Conservation (phyloP, 2,888 invertebrate species). For the Zonitis immaculata region DNA sequence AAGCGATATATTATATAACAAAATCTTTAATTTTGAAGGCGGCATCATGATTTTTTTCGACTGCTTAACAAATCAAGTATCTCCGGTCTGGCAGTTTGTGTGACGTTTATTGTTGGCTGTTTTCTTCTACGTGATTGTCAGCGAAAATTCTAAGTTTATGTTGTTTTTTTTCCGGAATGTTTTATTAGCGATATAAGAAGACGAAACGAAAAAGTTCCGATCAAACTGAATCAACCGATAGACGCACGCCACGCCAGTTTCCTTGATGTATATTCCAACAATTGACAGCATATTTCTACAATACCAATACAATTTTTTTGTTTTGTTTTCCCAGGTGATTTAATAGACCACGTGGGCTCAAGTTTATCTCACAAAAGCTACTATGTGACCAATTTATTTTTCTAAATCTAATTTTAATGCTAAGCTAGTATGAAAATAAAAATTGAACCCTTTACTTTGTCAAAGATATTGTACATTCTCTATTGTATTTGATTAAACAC, state of each 20-base stretch:
- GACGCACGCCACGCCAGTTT: constrained; percentile 17
- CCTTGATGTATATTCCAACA: constrained; percentile 18
- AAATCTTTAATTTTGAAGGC: constrained; percentile 18
- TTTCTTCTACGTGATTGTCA: constrained; percentile 26
- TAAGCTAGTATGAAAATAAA: no score
- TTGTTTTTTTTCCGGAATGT: constrained; percentile 14
- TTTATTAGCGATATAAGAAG: constrained; percentile 12
- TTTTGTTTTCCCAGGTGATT: no score
- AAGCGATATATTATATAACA: constrained; percentile 2
- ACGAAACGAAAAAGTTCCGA: constrained; percentile 16
- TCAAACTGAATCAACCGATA: constrained; percentile 26
- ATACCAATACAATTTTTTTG: no score
- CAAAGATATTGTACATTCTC: no score
- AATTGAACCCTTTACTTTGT: no score
- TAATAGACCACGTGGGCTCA: no score
- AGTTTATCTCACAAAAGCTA: no score
- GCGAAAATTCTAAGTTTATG: constrained; percentile 20
- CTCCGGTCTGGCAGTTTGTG: constrained; percentile 20
- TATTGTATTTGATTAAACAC: no score
- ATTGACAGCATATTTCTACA: constrained; percentile 22
- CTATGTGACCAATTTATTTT: no score
- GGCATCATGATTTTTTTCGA: constrained; percentile 15
- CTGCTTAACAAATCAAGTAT: constrained; percentile 21
- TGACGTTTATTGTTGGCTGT: constrained; percentile 27
- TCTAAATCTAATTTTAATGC: no score